Evolutionary conservation across 2,113 vertebrate genomes (phyloP), one percentile per base, ranked within the genome.

Genomic region (Amphiprion percula): DNA sequence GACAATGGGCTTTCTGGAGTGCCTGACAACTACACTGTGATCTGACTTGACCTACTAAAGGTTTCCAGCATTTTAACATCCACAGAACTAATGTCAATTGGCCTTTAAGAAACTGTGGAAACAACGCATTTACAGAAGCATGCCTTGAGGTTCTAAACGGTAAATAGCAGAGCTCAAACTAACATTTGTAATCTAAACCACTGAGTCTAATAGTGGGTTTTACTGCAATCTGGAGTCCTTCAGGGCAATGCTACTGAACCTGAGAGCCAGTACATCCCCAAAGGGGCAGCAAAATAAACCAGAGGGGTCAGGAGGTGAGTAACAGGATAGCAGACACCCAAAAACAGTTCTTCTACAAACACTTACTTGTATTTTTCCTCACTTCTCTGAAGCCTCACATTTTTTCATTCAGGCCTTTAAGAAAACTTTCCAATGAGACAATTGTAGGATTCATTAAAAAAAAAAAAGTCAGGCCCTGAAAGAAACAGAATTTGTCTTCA

Each of bases 11-110:
- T 3, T 53, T 54, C 44, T 30, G 1, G 66, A 63, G 80, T 4
- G 67, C 58, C 64, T 68, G 65, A 81, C 81, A 81, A 78, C 59
- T 23, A 74, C 69, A 56, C 81, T 11, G 21, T 62, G 84, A 73
- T 82, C 82, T 24, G 46, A 81, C 60, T 14, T 72, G 74, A 91
- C 79, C 77, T 19, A 5, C 50, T 4, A 65, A 83, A 50, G 78
- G 55, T 78, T 85, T 87, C 52, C 14, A 77, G 30, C 21, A 17
- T 4, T 24, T 1, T 19, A n/a, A 75, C 55, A 55, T 55, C 10
- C 60, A 67, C 23, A 19, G 37, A 4, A 16, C 52, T 56, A 30
- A 58, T 23, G 14, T 77, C 4, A 73, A 76, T 21, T 52, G 58
- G 54, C 33, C 26, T 68, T 49, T 26, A 49, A 14, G 15, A 70